These are phyloP conservation scores for Chionis minor DNA, from an alignment of 2,113 vertebrate genomes.

Conservation along the genomic window DNA sequence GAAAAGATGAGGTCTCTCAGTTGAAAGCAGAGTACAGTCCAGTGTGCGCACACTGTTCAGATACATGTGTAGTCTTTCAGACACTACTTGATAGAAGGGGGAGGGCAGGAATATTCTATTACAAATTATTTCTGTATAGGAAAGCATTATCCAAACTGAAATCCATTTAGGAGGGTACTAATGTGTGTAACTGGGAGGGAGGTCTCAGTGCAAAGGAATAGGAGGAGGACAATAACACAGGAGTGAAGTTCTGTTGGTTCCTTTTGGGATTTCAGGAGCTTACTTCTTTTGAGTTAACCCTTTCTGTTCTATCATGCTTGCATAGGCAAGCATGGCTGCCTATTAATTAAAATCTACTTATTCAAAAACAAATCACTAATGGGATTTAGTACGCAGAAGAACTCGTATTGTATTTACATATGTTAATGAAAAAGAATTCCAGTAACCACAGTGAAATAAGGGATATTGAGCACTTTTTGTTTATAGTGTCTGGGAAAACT, in stretches of 20 bases:
- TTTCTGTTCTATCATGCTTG: not conserved
- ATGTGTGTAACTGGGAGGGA: not conserved
- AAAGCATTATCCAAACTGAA: not conserved
- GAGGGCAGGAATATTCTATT: not conserved
- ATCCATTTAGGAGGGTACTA: not conserved
- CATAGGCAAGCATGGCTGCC: too few species aligned
- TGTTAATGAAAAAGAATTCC: not conserved
- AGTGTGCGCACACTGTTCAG: fast-evolving
- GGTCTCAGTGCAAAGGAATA: fast-evolving
- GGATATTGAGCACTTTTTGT: not conserved
- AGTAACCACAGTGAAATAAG: not conserved
- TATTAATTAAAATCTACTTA: not conserved
- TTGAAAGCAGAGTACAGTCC: fast-evolving
- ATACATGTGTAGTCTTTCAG: fast-evolving
- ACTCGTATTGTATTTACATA: not conserved
- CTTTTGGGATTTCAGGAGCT: not conserved
- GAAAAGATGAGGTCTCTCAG: not conserved
- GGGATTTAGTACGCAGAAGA: not conserved
- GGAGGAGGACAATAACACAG: not conserved
- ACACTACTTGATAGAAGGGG: not conserved
- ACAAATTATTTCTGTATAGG: not conserved
- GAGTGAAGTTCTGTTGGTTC: not conserved
- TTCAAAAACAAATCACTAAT: not conserved
- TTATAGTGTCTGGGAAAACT: not conserved
- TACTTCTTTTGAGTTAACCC: not conserved